Evolutionary conservation across 2,888 invertebrate genomes (phyloP), one percentile per base, ranked within the genome.

Genomic region (Macropis europaea): DNA sequence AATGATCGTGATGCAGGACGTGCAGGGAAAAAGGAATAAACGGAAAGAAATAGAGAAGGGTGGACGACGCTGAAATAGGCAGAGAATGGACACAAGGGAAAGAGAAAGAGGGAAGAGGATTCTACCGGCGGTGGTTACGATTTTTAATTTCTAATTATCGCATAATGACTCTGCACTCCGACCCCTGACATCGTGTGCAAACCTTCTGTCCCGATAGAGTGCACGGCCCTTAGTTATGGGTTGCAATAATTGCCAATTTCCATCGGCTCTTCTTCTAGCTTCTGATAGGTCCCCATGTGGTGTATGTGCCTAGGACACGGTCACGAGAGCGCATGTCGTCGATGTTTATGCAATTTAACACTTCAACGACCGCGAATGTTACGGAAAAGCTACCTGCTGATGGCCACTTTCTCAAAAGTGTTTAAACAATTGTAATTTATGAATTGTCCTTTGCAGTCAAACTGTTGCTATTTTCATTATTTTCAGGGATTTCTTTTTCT

Each of bases 211-310:
- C 53, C 76, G 76, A 76, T 67, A 53, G 69, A 74, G 67, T 69
- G 69, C 74, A 59, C 47, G 56, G 73, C 73, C 80, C 73, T 81
- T 84, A 84, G 84, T 86, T 82, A 84, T 83, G 83, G 84, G 83
- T 83, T 82, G 78, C 81, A 79, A 84, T 88, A 88, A 88, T 88
- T 88, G 87, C 82, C 88, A 88, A 88, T 88, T 86, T 86, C 84
- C 83, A 85, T 79, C 77, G 77, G 67, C 60, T 76, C 77, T 73
- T 69, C 62, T 79, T 72, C 76, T 73, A 72, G 72, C 66, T 76
- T 48, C 69, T 52, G 71, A 68, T 71, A 69, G 73, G 43, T 26
- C 66, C 52, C 74, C 66, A 63, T 68, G 66, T 63, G 67, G 52
- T 53, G 50, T 17, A n/a, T 19, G 59, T 24, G 38, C 34, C 52